Percentiles rank a stretch among this genome's conserved stretches.
phyloP scores from a whole-genome alignment of 2,113 vertebrate genomes.

The Sinocyclocheilus anshuiensis region DNA sequence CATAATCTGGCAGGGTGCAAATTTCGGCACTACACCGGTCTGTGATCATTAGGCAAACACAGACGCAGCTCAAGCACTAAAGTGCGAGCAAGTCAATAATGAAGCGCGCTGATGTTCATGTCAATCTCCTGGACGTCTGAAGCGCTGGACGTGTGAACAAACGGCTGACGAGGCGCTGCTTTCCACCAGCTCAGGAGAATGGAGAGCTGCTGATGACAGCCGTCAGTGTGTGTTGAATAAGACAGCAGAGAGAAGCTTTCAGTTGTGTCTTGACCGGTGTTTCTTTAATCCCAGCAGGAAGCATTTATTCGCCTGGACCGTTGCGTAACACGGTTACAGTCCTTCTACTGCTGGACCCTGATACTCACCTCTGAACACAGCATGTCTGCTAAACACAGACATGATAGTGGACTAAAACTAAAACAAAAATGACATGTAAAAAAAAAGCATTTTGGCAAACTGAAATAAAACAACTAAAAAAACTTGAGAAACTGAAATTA shows the following conservation, averaged over 20 bases:
- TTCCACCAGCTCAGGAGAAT: slow-evolving; percentile 57
- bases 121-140: slow-evolving; percentile 51
- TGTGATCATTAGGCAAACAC: background rate
- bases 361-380: too few relatives aligned
- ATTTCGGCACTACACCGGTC: background rate
- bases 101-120: slow-evolving; percentile 62
- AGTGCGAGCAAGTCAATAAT: slow-evolving; percentile 54
- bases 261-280: background rate
- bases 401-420: too few relatives aligned
- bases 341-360: background rate
- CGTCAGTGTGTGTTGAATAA: background rate
- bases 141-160: slow-evolving; percentile 32
- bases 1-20: too few relatives aligned
- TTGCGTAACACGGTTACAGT: background rate
- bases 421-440: too few relatives aligned
- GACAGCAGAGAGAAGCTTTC: too few relatives aligned
- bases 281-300: background rate
- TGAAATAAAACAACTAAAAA: too few relatives aligned
- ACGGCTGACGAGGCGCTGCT: slow-evolving; percentile 67
- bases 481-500: too few relatives aligned
- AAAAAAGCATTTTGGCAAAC: too few relatives aligned
- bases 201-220: slow-evolving; percentile 58
- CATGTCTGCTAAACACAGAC: too few relatives aligned
- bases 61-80: slow-evolving; percentile 14
- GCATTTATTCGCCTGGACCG: background rate